Base-by-base conservation (phyloP, 2,888 invertebrate species). In the Actias luna region DNA sequence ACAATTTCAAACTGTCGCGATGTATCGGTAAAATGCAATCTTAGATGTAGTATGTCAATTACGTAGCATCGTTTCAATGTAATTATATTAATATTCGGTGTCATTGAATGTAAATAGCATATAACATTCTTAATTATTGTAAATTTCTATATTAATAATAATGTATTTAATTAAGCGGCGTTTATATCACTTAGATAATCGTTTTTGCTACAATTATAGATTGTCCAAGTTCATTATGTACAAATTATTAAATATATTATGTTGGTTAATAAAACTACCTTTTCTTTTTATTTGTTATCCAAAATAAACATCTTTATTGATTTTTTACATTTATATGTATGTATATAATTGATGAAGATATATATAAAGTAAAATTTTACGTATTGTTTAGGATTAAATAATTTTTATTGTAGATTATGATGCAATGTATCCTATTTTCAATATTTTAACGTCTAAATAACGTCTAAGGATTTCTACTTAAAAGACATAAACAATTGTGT, bases 231-330 rank as follows among this genome's bases (percentile, higher is more conserved):
- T 80, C 82, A 81, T 83, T 83, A 79, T 90, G 89, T 90, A 91
- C 88, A 91, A 90, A 90, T 84, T 80, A 83, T 83, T 82, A 80
- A 90, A 84, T 88, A 89, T 86, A 89, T 86, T 82, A 87, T 84
- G 89, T 90, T 91, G 87, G 82, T 85, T 87, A 55, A 55, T 55
- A 55, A 55, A 55, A 52, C 1, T 25, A 27, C 16, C 16, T 10
- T 0, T 46, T 50, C 25, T 50, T 25, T 50, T 50, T 25, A 12
- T 25, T 2, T 16, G 22, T 22, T 22, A 22, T 8, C 10, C 7
- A 46, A 46, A 50, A 25, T 4, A 50, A 12, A 50, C 46, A n/a
- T n/a, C n/a, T 22, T 50, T 25, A 12, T 50, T 46, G 2, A 12
- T 12, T 50, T 25, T 1, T 50, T 50, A 2, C 25, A 42, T 42